A percentile compares a stretch with the other conserved stretches of the same genome.
Evolutionary conservation across 2,113 vertebrate genomes (phyloP).

Genomic region (Tinamus guttatus): DNA sequence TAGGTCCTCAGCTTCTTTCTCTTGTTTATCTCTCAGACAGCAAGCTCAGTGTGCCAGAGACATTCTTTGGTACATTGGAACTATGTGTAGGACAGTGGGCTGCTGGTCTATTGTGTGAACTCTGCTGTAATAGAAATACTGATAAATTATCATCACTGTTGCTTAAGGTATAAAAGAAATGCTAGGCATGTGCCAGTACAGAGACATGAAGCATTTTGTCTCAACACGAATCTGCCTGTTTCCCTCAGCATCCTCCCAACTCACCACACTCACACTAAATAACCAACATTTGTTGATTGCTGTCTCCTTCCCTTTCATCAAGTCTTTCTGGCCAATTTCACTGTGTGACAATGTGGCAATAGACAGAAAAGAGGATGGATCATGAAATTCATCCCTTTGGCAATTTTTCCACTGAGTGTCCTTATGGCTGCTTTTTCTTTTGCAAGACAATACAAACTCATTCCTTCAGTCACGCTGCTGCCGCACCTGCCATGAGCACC

Average conservation of each 20-base stretch:
- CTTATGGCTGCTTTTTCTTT: neutral
- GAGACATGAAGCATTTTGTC: neutral
- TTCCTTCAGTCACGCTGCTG: neutral
- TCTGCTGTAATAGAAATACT: neutral
- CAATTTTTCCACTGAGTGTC: neutral
- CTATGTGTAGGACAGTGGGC: neutral
- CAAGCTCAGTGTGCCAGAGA: neutral
- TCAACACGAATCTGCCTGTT: neutral
- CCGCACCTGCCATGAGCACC: accelerated
- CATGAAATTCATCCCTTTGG: neutral
- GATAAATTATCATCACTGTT: too few relatives aligned
- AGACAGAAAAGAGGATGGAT: neutral
- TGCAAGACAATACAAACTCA: neutral
- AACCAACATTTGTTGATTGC: neutral
- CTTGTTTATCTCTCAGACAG: neutral
- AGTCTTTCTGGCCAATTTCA: neutral
- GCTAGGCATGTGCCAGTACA: neutral
- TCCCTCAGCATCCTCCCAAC: neutral
- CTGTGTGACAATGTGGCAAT: neutral
- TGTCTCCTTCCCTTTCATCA: neutral
- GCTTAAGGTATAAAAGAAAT: neutral
- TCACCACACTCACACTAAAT: accelerated
- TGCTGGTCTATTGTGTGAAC: neutral
- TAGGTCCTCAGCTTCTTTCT: neutral
- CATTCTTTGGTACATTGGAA: neutral